Evolutionary conservation across 2,113 vertebrate species (phyloP).

Genomic region (human (Homo sapiens)): GRCh38 chr12:67621001-67621500

Average conservation of each 20-base stretch:
- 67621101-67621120: background rate
- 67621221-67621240: background rate
- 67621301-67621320: background rate
- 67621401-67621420: background rate
- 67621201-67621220: background rate
- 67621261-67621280: background rate
- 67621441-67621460: background rate
- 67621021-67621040: background rate
- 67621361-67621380: background rate
- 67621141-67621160: background rate
- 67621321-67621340: background rate
- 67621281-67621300: background rate
- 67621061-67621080: background rate
- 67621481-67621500: background rate
- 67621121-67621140: background rate
- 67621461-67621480: background rate
- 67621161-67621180: background rate
- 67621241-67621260: background rate
- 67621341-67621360: background rate
- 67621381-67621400: background rate
- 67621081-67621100: background rate
- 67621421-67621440: background rate
- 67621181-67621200: background rate
- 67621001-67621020: background rate
- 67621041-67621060: background rate